Evolutionary conservation across 92 coral and sea anemone genomes (phyloP).

Genomic region (Hydrozoanthus gracilis): DNA sequence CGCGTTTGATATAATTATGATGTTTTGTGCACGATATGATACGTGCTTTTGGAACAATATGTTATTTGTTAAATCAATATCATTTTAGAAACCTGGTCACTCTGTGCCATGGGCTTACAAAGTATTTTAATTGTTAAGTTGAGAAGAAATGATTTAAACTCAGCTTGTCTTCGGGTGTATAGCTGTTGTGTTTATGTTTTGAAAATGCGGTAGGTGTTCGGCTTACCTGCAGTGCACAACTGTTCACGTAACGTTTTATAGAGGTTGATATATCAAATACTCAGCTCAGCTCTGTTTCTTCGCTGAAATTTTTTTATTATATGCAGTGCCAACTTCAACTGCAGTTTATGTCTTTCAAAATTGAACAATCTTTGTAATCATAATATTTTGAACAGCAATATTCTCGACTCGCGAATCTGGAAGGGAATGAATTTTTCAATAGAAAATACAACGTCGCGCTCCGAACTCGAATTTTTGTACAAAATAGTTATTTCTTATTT

Average conservation of each 20-base stretch:
- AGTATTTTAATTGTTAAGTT: not conserved
- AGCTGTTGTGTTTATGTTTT: not conserved
- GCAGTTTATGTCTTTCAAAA: no score
- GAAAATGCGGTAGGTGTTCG: not conserved
- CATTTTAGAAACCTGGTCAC: not conserved
- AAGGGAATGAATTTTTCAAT: no score
- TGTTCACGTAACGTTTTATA: not conserved
- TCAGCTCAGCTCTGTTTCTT: not conserved
- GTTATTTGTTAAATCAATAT: slow-evolving; percentile 24
- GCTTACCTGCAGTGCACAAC: not conserved
- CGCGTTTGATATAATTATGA: slow-evolving; percentile 22
- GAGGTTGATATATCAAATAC: not conserved
- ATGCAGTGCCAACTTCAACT: no score
- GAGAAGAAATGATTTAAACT: not conserved
- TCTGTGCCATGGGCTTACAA: not conserved
- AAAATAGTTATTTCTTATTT: not conserved
- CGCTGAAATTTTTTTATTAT: not conserved
- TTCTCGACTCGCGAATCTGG: no score
- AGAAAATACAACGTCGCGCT: no score
- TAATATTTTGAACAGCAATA: no score
- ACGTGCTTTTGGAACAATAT: not conserved
- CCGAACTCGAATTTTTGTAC: not conserved
- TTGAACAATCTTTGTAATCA: no score
- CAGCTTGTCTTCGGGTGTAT: not conserved
- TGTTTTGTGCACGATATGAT: slow-evolving; percentile 39